Base-by-base conservation (phyloP, 2,888 invertebrate species). In the Lissocephala sabroskyi region DNA sequence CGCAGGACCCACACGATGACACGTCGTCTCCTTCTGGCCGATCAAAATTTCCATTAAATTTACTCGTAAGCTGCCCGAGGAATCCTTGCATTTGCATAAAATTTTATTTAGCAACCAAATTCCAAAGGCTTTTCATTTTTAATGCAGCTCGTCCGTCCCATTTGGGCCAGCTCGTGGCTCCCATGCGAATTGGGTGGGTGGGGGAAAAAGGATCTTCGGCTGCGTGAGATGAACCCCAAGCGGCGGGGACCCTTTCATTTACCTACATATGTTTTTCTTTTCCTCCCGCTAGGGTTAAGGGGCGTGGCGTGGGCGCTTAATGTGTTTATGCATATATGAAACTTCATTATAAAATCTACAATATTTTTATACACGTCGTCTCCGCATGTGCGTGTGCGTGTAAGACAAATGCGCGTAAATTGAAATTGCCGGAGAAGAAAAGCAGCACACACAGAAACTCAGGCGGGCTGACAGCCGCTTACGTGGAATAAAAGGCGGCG, bases 311-410 rank as follows among this genome's bases (percentile, higher is more conserved):
- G 47, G 37, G 45, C 49, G 49, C 48, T 49, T 49, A 54, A 56
- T 54, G 56, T 46, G 47, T 54, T 56, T 58, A 42, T 56, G 54
- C 56, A 63, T 56, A 65, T 54, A 52, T 59, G 59, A 56, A 66
- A 65, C 59, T 61, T 65, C 58, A 65, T 73, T 62, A 66, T 47
- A 57, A 52, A 56, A 47, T 49, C 56, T 46, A 58, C 63, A 61
- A 70, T 58, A 68, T 57, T 63, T 61, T 51, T 43, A 48, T 62
- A 50, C 47, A 56, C n/a, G 35, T 48, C 17, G 41, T 19, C n/a
- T n/a, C n/a, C n/a, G n/a, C n/a, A n/a, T 23, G 23, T 23, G 23
- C 23, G 3, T n/a, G n/a, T n/a, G 42, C 16, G 4, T 23, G 3
- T 5, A 23, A 23, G 23, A 23, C 23, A 23, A 23, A 16, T 18